Conservation (phyloP, 2,888 invertebrate species). For the Pollenia griseotomentosa region DNA sequence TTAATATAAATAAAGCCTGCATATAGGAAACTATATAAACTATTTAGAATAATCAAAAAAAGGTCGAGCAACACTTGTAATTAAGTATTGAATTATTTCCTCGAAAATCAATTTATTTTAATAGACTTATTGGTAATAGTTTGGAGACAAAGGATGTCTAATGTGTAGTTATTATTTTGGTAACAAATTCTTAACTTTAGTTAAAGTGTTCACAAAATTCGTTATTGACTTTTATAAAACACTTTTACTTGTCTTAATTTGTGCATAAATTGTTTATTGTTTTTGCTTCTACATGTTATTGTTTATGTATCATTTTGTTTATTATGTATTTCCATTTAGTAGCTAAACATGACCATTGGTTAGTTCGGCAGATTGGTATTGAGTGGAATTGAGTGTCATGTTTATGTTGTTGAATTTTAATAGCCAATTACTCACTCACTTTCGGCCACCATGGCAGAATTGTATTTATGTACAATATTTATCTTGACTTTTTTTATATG, state of each 20-base stretch:
- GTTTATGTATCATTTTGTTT: slow-evolving; percentile 21
- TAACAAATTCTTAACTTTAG: too few relatives aligned
- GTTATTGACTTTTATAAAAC: slow-evolving; percentile 1
- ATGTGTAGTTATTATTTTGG: too few relatives aligned
- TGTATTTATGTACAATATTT: slow-evolving; percentile 18
- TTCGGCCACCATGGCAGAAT: slow-evolving; percentile 67
- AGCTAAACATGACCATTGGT: slow-evolving; percentile 63
- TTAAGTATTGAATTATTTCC: too few relatives aligned
- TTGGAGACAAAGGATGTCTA: too few relatives aligned
- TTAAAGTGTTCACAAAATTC: slow-evolving; percentile 17
- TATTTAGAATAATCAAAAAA: too few relatives aligned
- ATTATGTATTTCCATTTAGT: slow-evolving; percentile 29
- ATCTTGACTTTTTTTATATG: slow-evolving; percentile 40
- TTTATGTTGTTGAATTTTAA: slow-evolving; percentile 72
- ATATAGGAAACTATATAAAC: too few relatives aligned
- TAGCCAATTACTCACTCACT: slow-evolving; percentile 73
- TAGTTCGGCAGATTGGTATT: slow-evolving; percentile 37
- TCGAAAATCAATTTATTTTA: too few relatives aligned
- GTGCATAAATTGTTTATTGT: slow-evolving; percentile 57
- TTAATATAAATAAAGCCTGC: too few relatives aligned
- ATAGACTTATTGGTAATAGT: too few relatives aligned
- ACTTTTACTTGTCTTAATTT: slow-evolving; percentile 14
- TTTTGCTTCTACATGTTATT: slow-evolving; percentile 5
- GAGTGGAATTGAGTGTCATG: slow-evolving; percentile 70
- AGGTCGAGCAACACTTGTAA: too few relatives aligned